A percentile compares a stretch with the other conserved stretches of the same genome.
These are phyloP conservation scores for Chionis minor DNA, from an alignment of 2,113 vertebrate genomes.

Conservation along the genomic window DNA sequence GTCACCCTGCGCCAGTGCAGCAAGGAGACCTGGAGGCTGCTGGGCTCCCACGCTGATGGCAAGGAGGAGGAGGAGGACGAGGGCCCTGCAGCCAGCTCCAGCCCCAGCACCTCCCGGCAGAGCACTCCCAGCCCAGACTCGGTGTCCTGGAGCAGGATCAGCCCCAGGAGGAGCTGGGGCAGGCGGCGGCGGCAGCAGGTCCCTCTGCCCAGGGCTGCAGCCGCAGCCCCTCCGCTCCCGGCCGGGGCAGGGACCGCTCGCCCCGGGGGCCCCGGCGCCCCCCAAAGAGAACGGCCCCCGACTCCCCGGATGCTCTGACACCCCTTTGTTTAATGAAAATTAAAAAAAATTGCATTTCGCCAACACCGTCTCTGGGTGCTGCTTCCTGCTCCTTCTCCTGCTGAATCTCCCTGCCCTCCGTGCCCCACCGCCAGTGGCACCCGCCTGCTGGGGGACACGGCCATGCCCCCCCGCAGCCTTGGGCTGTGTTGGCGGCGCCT, in stretches of 20 bases:
- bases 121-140: background rate
- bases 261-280: background rate
- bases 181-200: background rate
- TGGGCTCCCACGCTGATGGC: background rate
- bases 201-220: background rate
- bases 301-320: too few relatives aligned
- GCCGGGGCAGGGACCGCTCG: background rate
- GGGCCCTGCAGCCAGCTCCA: too few relatives aligned
- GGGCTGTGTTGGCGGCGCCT: background rate
- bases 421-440: accelerated
- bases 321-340: background rate
- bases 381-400: background rate
- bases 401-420: background rate
- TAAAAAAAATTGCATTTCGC: background rate
- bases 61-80: background rate
- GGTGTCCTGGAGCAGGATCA: background rate
- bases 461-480: accelerated
- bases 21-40: background rate
- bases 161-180: background rate
- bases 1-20: background rate
- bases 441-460: background rate
- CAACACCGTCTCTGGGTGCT: background rate
- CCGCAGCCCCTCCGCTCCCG: background rate
- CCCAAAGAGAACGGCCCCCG: background rate
- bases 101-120: background rate